Evolutionary conservation across 2,113 vertebrate genomes (phyloP), one percentile per base, ranked within the genome.

Genomic region (Calyptomena viridis): DNA sequence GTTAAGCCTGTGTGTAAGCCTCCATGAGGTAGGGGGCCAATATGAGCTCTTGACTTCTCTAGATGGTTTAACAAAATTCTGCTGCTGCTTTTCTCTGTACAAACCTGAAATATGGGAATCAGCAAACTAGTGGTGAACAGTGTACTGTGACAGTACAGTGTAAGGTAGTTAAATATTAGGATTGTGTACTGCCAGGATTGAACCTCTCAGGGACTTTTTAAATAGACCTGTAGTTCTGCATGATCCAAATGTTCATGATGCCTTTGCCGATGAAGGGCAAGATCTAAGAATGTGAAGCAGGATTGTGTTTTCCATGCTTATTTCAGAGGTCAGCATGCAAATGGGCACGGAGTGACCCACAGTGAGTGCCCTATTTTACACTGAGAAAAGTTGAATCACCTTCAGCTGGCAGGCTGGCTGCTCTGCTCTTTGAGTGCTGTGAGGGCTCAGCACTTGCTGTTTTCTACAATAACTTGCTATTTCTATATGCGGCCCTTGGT

Each of bases 391-490:
- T 63, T 77, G 64, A 74, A 71, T 80, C 62, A 22, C 55, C 64
- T 89, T 77, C 62, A 84, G 42, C 37, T 2, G 3, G 40, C 52
- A 73, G 66, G 35, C 60, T 81, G 31, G 12, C 62, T 69, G 71
- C 49, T 78, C 30, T 85, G 44, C 66, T 67, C 44, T 37, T 60
- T 3, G 5, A 40, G 44, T 47, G 19, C 75, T 64, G 21, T 44
- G 67, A 52, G 35, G 44, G 44, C 72, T 92, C 84, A 39, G 77
- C 18, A 2, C 82, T 68, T 53, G 53, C 58, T 11, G 1, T 84
- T 92, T 85, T 42, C 84, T 74, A 60, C 88, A 90, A 86, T 88
- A 89, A 49, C 55, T 77, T 76, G 39, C 78, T 86, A 11, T 90
- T 97, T 92, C 83, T 89, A 49, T 60, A 14, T 11, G 24, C 6